A percentile compares a stretch with the other conserved stretches of the same genome.
These are phyloP conservation scores for Myrmecobius fasciatus DNA, from an alignment of 2,113 vertebrate species.

Conservation along the genomic window DNA sequence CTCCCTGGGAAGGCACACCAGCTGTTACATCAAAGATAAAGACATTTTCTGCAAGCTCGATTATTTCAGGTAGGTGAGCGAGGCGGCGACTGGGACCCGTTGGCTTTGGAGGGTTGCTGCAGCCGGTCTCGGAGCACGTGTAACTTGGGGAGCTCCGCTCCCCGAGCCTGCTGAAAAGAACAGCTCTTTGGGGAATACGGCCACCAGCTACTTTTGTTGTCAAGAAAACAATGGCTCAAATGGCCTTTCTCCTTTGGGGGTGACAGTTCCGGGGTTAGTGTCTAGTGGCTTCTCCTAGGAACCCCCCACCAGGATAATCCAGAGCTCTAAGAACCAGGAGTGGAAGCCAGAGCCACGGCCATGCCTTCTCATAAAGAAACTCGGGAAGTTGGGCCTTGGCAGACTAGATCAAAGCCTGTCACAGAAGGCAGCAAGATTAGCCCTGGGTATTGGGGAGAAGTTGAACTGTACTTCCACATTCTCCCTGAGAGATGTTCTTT, in stretches of 20 bases:
- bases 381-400: not conserved
- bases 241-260: not conserved
- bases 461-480: too few species aligned
- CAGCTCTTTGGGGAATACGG: not conserved
- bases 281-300: too few species aligned
- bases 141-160: not conserved
- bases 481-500: too few species aligned
- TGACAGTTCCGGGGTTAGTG: conserved; percentile 8
- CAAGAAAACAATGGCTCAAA: conserved; percentile 36
- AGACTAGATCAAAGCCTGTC: not conserved
- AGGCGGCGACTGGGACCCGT: not conserved
- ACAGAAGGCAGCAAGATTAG: not conserved
- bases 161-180: not conserved
- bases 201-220: not conserved
- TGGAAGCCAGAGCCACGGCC: not conserved
- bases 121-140: not conserved
- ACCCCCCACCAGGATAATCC: not conserved
- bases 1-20: conserved; percentile 94
- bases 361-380: not conserved
- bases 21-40: conserved; percentile 99
- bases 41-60: conserved; percentile 99
- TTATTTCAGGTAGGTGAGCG: conserved; percentile 93
- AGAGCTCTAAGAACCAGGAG: not conserved
- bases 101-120: not conserved
- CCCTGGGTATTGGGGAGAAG: too few species aligned